phyloP scores from a whole-genome alignment of 2,888 invertebrate species.

The Orgyia antiqua region DNA sequence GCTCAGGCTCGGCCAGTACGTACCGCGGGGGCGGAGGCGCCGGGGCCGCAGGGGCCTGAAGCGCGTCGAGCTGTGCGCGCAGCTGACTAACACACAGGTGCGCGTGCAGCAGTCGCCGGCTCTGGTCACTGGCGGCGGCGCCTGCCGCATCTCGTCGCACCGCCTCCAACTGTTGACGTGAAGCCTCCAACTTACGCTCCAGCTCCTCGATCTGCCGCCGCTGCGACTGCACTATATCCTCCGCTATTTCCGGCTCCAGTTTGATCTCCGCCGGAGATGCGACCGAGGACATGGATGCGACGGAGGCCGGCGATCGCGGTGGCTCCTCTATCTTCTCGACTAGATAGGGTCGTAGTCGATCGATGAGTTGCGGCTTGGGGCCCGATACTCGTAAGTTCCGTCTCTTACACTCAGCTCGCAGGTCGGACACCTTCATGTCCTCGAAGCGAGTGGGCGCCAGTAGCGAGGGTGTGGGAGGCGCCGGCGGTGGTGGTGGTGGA shows the following conservation, averaged over 20 bases:
- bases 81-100: constrained; percentile 71
- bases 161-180: constrained; percentile 86
- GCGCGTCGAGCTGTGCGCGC: constrained; percentile 81
- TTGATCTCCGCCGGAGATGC: constrained; percentile 53
- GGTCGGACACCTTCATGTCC: constrained; percentile 96
- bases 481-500: constrained; percentile 70
- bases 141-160: constrained; percentile 79
- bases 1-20: constrained; percentile 60
- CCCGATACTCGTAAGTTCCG: constrained; percentile 97
- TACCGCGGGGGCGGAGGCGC: constrained; percentile 47
- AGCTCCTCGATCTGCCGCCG: constrained; percentile 90
- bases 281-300: constrained; percentile 44
- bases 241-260: constrained; percentile 63
- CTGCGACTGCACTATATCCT: constrained; percentile 90
- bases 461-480: constrained; percentile 55
- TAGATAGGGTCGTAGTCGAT: constrained; percentile 88
- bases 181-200: constrained; percentile 87
- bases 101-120: constrained; percentile 79
- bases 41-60: constrained; percentile 66
- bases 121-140: constrained; percentile 65
- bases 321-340: constrained; percentile 68
- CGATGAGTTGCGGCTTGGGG: constrained; percentile 95
- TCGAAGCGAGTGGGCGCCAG: constrained; percentile 83
- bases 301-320: constrained; percentile 63
- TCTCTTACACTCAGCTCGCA: constrained; percentile 95